phyloP scores from a whole-genome alignment of 1,140 invertebrate species.

The Magallana angulata region DNA sequence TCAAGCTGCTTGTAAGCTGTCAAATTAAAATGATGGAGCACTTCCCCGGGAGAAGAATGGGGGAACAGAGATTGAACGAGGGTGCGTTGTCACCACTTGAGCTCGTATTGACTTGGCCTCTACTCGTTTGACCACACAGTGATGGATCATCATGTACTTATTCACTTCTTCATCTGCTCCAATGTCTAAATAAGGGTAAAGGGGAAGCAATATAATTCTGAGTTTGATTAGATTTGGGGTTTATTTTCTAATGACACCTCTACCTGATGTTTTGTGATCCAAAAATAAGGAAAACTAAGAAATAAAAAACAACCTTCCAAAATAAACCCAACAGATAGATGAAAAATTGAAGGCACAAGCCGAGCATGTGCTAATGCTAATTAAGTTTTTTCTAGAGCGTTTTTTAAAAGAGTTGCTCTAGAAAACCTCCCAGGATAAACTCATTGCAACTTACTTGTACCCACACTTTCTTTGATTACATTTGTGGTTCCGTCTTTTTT shows the following conservation, averaged over 20 bases:
- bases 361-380: neutral
- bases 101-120: neutral
- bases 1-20: conserved; percentile 13
- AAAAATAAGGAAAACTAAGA: no score
- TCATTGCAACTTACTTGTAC: neutral
- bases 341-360: neutral
- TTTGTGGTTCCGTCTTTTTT: neutral
- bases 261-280: no score
- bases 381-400: no score
- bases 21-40: conserved; percentile 15
- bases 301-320: no score
- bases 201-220: no score
- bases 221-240: no score
- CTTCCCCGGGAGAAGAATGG: neutral
- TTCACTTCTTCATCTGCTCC: neutral
- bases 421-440: neutral
- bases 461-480: conserved; percentile 5
- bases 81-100: conserved; percentile 5
- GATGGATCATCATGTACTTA: conserved; percentile 1
- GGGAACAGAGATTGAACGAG: neutral
- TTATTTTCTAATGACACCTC: no score
- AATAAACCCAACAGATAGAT: no score
- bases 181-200: no score
- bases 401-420: no score
- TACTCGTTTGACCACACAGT: neutral